Evolutionary conservation across 2,888 invertebrate genomes (phyloP).

Genomic region (Blastobasis lacticolella): DNA sequence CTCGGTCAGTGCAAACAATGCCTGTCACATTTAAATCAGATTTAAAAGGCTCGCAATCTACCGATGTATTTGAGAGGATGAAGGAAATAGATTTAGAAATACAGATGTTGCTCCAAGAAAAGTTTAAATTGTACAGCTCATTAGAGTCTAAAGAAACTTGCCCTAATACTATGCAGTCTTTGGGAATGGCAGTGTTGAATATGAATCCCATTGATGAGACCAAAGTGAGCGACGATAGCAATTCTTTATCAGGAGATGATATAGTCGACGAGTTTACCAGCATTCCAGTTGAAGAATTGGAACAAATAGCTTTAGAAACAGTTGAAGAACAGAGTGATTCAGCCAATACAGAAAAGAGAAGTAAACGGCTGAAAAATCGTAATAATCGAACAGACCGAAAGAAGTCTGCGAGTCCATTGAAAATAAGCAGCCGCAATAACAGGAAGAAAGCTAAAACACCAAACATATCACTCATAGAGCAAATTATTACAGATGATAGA

Average conservation of each 20-base stretch:
- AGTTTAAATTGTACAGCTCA: constrained; percentile 71
- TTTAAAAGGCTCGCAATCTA: constrained; percentile 22
- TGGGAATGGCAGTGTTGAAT: constrained; percentile 61
- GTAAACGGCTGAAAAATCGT: constrained; percentile 27
- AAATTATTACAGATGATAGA: constrained; percentile 57
- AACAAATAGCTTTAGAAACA: constrained; percentile 52
- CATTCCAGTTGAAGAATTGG: constrained; percentile 58
- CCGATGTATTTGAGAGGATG: constrained; percentile 69
- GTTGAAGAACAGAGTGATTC: constrained; percentile 24
- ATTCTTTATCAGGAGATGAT: constrained; percentile 31
- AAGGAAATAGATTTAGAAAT: constrained; percentile 76
- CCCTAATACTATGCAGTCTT: constrained; percentile 37
- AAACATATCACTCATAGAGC: constrained; percentile 59
- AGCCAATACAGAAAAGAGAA: constrained; percentile 22
- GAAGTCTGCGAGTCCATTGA: constrained; percentile 35
- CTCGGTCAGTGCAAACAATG: constrained; percentile 44
- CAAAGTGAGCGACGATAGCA: constrained; percentile 17
- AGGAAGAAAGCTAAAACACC: constrained; percentile 39
- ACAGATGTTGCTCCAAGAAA: constrained; percentile 71
- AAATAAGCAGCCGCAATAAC: constrained; percentile 7
- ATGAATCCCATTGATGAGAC: constrained; percentile 32
- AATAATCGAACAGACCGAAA: constrained; percentile 16
- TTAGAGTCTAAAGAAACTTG: constrained; percentile 49
- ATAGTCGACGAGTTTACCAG: constrained; percentile 54
- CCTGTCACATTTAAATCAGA: constrained; percentile 19